Conservation (phyloP, 2,888 invertebrate genomes). For the Archips crataeganus region DNA sequence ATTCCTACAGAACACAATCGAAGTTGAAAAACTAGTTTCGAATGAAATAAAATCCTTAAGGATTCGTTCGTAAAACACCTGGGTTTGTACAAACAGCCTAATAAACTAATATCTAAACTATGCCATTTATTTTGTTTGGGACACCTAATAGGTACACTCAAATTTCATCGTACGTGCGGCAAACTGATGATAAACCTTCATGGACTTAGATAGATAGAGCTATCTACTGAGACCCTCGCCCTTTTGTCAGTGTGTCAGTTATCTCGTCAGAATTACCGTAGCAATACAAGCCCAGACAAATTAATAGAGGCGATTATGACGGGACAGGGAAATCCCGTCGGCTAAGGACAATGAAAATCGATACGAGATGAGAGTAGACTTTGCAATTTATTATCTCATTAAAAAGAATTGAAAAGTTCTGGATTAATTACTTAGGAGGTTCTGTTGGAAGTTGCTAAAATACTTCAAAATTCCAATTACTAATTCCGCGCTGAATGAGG, state of each 20-base stretch:
- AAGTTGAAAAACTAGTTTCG: too few relatives aligned
- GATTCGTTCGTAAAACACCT: background rate
- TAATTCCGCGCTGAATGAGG: slow-evolving; percentile 18
- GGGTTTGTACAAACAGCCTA: background rate
- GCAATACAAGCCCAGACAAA: slow-evolving; percentile 12
- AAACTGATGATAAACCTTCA: background rate
- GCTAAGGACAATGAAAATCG: slow-evolving; percentile 19
- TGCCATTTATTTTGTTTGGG: background rate
- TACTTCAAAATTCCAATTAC: slow-evolving; percentile 35
- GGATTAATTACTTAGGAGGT: slow-evolving; percentile 37
- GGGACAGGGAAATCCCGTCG: slow-evolving; percentile 16
- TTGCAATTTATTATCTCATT: slow-evolving; percentile 36
- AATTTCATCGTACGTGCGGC: background rate
- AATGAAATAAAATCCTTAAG: background rate
- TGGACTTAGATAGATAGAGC: background rate
- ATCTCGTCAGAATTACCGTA: background rate
- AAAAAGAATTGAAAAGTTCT: slow-evolving; percentile 38
- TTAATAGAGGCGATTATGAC: slow-evolving; percentile 8
- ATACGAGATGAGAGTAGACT: slow-evolving; percentile 26
- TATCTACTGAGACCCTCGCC: background rate
- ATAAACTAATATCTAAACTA: background rate
- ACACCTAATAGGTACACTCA: background rate
- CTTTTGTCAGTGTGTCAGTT: slow-evolving; percentile 3
- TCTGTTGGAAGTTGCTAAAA: slow-evolving; percentile 31
- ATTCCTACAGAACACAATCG: too few relatives aligned